These are phyloP conservation scores for Amiota communis DNA, from an alignment of 2,888 invertebrate species.

Conservation along the genomic window DNA sequence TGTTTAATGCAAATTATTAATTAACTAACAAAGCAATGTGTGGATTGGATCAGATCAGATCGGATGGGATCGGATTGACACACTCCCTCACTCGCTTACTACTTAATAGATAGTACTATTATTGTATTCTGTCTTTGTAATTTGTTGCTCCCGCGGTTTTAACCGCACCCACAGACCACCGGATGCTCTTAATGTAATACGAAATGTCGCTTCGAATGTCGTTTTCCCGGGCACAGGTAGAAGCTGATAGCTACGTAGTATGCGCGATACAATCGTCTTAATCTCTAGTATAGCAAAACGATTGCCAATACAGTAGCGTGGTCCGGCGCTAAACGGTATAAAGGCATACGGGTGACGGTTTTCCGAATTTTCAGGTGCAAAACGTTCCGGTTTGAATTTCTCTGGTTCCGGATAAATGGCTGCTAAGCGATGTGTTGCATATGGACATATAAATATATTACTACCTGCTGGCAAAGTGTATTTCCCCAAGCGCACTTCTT, in stretches of 20 bases:
- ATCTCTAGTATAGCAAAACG: slow-evolving; percentile 78
- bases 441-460: slow-evolving; percentile 76
- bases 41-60: neutral
- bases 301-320: slow-evolving; percentile 76
- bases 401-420: slow-evolving; percentile 76
- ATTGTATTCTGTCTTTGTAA: slow-evolving; percentile 25
- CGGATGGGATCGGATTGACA: neutral
- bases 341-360: slow-evolving; percentile 76
- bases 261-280: slow-evolving; percentile 76
- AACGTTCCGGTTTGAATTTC: slow-evolving; percentile 76
- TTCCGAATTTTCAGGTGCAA: slow-evolving; percentile 74
- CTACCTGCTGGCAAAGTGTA: slow-evolving; percentile 75
- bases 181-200: slow-evolving; percentile 76
- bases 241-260: slow-evolving; percentile 75
- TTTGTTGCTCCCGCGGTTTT: slow-evolving; percentile 57
- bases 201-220: slow-evolving; percentile 74
- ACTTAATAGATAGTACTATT: neutral
- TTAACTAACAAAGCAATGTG: neutral
- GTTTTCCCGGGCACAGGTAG: slow-evolving; percentile 74
- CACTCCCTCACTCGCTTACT: neutral
- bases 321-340: slow-evolving; percentile 77
- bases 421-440: slow-evolving; percentile 76
- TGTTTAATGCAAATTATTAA: slow-evolving; percentile 4
- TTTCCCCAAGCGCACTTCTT: slow-evolving; percentile 72
- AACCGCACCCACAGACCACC: slow-evolving; percentile 77